phyloP scores from a whole-genome alignment of 2,113 vertebrate genomes.

The Rhineura floridana region DNA sequence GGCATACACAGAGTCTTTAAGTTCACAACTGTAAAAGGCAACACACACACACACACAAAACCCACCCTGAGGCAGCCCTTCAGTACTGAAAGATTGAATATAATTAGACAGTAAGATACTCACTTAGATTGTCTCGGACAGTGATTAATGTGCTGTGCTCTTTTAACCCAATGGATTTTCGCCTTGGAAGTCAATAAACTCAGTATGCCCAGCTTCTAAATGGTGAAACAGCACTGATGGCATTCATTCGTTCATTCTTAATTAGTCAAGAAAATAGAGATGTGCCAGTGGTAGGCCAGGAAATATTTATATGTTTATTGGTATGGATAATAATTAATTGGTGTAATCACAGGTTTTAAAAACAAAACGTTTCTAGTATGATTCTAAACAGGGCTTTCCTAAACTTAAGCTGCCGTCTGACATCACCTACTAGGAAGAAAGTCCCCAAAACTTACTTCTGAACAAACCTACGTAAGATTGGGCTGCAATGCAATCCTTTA shows the following conservation, averaged over 20 bases:
- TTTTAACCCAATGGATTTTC: slow-evolving; percentile 24
- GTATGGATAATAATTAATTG: neutral
- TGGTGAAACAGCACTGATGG: slow-evolving; percentile 40
- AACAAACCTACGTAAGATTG: neutral
- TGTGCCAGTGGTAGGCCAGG: neutral
- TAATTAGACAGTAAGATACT: slow-evolving; percentile 68
- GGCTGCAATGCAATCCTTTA: neutral
- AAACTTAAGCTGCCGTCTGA: neutral
- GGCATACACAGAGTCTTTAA: slow-evolving; percentile 57
- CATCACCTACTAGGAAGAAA: neutral
- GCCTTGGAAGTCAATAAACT: slow-evolving; percentile 61
- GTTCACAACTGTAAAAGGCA: slow-evolving; percentile 46
- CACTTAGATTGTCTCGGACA: slow-evolving; percentile 57
- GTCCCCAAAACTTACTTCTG: neutral
- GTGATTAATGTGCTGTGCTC: slow-evolving; percentile 64
- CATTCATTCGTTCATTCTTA: slow-evolving; percentile 1
- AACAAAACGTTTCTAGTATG: neutral
- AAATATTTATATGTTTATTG: neutral
- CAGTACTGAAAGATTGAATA: slow-evolving; percentile 71
- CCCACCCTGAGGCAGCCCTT: slow-evolving; percentile 47
- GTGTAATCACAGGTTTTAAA: neutral
- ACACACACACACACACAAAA: slow-evolving; percentile 62
- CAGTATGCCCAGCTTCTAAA: slow-evolving; percentile 25
- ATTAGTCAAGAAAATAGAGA: slow-evolving; percentile 21
- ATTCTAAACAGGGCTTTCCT: neutral